Evolutionary conservation across 1,140 invertebrate species (phyloP).

Genomic region (Branchinecta lindahli): DNA sequence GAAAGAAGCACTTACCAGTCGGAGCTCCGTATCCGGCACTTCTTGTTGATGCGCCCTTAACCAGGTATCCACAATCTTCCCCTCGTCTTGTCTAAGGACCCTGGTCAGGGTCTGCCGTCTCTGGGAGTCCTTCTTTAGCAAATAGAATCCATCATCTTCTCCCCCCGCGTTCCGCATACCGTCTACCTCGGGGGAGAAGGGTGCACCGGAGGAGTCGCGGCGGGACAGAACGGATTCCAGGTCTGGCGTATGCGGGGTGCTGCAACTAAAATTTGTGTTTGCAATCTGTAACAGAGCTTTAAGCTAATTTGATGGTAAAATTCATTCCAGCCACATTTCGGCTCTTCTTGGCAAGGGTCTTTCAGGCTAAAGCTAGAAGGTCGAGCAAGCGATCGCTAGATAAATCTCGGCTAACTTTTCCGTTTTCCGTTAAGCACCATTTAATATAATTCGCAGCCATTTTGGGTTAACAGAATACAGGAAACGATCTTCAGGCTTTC

Average conservation of each 20-base stretch:
- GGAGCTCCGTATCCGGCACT: conserved; percentile 46
- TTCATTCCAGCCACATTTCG: too few relatives aligned
- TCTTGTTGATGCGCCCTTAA: conserved; percentile 53
- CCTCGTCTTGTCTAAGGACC: conserved; percentile 72
- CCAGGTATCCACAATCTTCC: conserved; percentile 70
- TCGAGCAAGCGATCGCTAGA: too few relatives aligned
- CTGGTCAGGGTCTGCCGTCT: conserved; percentile 73
- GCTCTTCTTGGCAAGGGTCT: too few relatives aligned
- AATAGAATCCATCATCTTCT: conserved; percentile 80
- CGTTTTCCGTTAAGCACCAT: too few relatives aligned
- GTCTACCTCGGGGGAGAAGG: conserved; percentile 23
- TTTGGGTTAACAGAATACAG: too few relatives aligned
- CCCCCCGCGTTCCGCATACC: conserved; percentile 20
- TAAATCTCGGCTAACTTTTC: too few relatives aligned
- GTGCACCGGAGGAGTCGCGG: not conserved
- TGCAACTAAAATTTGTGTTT: too few relatives aligned
- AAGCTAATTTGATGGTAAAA: too few relatives aligned
- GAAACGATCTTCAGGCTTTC: too few relatives aligned
- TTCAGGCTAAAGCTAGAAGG: too few relatives aligned
- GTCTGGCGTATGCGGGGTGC: not conserved
- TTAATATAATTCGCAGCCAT: too few relatives aligned
- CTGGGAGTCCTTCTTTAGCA: conserved; percentile 93
- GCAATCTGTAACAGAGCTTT: too few relatives aligned
- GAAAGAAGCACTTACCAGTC: conserved; percentile 31
- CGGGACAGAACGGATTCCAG: not conserved